These are phyloP conservation scores for Petrocephalus sullivani DNA, from an alignment of 2,797 vertebrate species.

Conservation along the genomic window DNA sequence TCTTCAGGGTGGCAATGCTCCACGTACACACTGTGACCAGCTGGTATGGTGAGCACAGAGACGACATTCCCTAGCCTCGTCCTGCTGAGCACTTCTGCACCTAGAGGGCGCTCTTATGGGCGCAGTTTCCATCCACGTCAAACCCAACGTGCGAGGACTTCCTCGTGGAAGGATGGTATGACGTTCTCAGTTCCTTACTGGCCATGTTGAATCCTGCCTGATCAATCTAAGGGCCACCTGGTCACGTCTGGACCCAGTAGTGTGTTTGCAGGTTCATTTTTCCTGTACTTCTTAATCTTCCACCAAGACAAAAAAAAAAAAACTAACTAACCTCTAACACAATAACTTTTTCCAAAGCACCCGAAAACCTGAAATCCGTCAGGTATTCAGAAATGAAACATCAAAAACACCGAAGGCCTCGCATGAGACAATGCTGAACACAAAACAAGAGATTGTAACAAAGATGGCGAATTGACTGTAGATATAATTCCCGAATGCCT, in stretches of 20 bases:
- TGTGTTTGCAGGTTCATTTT: background rate
- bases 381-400: background rate
- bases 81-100: background rate
- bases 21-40: background rate
- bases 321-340: background rate
- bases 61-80: background rate
- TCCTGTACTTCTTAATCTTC: background rate
- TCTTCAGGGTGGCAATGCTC: background rate
- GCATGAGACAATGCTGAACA: background rate
- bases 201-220: background rate
- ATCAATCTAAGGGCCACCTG: background rate
- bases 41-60: background rate
- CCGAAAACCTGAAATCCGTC: background rate
- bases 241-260: background rate
- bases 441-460: background rate
- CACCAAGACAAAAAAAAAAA: background rate
- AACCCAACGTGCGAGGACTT: background rate
- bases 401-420: background rate
- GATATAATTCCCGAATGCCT: background rate
- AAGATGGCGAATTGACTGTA: background rate
- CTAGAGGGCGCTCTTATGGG: background rate
- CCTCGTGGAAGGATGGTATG: background rate
- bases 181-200: background rate
- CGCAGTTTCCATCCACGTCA: background rate
- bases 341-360: background rate